These are phyloP conservation scores for Esox lucius DNA, from an alignment of 2,797 vertebrate species.

Conservation along the genomic window DNA sequence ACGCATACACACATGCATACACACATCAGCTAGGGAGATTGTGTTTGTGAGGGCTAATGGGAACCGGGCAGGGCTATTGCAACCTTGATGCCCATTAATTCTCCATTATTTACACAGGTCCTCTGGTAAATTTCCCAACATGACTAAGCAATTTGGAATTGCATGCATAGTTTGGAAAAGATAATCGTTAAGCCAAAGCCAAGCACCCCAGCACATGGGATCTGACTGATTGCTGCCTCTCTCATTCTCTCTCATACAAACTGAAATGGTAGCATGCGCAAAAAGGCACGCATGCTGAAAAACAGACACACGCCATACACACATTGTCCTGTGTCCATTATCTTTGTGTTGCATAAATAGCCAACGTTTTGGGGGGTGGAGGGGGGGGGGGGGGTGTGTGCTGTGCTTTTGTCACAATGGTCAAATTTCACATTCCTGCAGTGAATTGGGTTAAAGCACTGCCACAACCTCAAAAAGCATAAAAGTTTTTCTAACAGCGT, in stretches of 20 bases:
- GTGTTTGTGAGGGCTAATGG: constrained; percentile 32
- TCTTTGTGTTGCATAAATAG: not conserved
- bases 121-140: not conserved
- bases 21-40: constrained; percentile 1
- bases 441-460: constrained; percentile 25
- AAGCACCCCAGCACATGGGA: too few species aligned
- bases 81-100: constrained; percentile 15
- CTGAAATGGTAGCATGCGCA: not conserved
- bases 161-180: not conserved
- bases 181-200: too few species aligned
- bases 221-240: not conserved
- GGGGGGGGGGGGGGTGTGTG: too few species aligned
- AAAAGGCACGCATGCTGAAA: not conserved
- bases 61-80: constrained; percentile 24
- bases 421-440: constrained; percentile 45
- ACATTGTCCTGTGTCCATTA: not conserved
- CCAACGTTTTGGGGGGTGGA: not conserved
- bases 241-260: not conserved
- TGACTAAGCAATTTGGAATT: not conserved
- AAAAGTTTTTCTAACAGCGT: constrained; percentile 49
- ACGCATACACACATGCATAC: not conserved
- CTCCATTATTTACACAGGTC: constrained; percentile 17
- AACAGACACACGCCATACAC: not conserved
- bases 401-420: constrained; percentile 38
- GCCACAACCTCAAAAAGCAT: constrained; percentile 53